Percentiles rank a stretch among this genome's conserved stretches.
phyloP scores from a whole-genome alignment of 1,140 invertebrate species.

The Ptiloglossa arizonensis region DNA sequence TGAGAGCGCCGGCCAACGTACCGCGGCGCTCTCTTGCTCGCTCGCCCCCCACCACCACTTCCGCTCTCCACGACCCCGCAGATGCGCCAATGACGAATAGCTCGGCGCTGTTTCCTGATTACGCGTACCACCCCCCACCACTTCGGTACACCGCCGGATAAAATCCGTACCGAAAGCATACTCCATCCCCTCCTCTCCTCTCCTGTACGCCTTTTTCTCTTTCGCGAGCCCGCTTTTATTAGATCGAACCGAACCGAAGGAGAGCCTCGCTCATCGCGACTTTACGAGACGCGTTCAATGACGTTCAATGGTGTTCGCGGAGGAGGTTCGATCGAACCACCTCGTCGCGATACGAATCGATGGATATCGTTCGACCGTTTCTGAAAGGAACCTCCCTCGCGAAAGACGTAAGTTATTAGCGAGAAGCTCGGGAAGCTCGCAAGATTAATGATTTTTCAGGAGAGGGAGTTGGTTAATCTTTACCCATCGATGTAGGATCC shows the following conservation, averaged over 20 bases:
- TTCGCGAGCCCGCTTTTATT: slow-evolving; percentile 32
- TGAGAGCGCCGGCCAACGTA: slow-evolving; percentile 42
- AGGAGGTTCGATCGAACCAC: background rate
- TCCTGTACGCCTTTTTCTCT: background rate
- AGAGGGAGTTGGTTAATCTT: no score
- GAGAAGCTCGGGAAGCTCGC: no score
- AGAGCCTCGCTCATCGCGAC: background rate
- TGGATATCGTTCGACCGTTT: no score
- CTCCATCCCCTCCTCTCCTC: background rate
- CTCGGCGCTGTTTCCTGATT: slow-evolving; percentile 54
- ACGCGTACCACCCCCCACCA: background rate
- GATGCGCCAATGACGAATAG: slow-evolving; percentile 55
- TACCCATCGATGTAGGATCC: no score
- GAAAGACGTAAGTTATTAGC: background rate
- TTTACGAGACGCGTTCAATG: background rate
- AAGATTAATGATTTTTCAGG: no score
- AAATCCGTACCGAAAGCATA: background rate
- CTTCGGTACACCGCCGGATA: slow-evolving; percentile 3
- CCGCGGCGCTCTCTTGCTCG: slow-evolving; percentile 36
- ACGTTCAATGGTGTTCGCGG: slow-evolving; percentile 15
- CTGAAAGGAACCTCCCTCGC: no score
- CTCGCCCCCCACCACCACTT: no score
- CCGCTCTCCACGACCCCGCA: no score
- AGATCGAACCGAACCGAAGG: slow-evolving; percentile 24
- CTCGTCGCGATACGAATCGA: no score